Evolutionary conservation across 2,888 invertebrate genomes (phyloP), one percentile per base, ranked within the genome.

Genomic region (Panopea generosa): DNA sequence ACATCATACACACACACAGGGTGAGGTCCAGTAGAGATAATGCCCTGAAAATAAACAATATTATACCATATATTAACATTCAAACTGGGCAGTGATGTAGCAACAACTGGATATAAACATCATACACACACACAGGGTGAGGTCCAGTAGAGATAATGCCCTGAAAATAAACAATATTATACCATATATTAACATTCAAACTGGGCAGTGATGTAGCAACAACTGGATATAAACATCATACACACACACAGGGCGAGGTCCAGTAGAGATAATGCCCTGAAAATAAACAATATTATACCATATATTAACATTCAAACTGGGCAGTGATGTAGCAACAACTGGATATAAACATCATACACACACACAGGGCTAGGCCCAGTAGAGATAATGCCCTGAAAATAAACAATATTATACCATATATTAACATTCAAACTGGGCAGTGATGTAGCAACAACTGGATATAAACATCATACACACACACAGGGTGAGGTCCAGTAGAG

Each of bases 51-150:
- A 11, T 9, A 65, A 52, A 33, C 6, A 27, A n/a, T n/a, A n/a
- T n/a, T n/a, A n/a, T n/a, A n/a, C 18, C n/a, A n/a, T 40, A 40
- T 40, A 11, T 40, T 9, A 40, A 40, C 40, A 14, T 40, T 14
- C 40, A 40, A 9, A 40, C n/a, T n/a, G n/a, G n/a, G n/a, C n/a
- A n/a, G n/a, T n/a, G n/a, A n/a, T n/a, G 78, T 92, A 93, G 82
- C 92, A 92, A 93, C 93, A 93, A 63, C 91, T 91, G 40, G 92
- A 91, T 75, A 93, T 91, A 83, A 93, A 92, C 93, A 93, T 93
- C 67, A 93, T 86, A 3, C 89, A 86, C 47, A 93, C 85, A 84
- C 93, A 93, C 71, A 93, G 84, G 7, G 84, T 76, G 33, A 93
- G 83, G 2, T 93, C 93, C 40, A 93, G 67, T 71, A 92, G 76